phyloP scores from a whole-genome alignment of 2,113 vertebrate genomes.

The Ascaphus truei region DNA sequence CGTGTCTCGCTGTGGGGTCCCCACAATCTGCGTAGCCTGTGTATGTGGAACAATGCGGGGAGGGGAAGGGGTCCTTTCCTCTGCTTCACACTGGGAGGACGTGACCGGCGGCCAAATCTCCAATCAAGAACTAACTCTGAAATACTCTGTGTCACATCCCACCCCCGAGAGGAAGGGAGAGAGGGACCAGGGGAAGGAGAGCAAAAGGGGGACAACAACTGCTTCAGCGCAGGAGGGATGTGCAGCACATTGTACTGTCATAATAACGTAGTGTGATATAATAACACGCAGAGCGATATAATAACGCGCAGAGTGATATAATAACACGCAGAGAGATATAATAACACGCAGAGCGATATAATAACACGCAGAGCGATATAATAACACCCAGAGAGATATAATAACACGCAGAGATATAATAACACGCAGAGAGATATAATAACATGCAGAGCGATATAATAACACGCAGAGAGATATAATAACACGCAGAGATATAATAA shows the following conservation, averaged over 20 bases:
- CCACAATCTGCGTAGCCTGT: slow-evolving; percentile 32
- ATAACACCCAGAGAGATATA: too few relatives aligned
- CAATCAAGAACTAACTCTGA: slow-evolving; percentile 3
- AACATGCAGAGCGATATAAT: too few relatives aligned
- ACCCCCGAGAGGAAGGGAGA: slow-evolving; percentile 12
- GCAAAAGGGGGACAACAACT: neutral
- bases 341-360: neutral
- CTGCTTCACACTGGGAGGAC: neutral
- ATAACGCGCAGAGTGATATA: neutral
- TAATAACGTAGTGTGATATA: neutral
- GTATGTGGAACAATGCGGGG: slow-evolving; percentile 33
- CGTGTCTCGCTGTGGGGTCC: slow-evolving; percentile 38
- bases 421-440: too few relatives aligned
- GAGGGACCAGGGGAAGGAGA: neutral
- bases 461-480: too few relatives aligned
- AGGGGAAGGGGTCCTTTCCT: slow-evolving; percentile 36
- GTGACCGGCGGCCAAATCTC: slow-evolving; percentile 16
- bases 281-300: neutral
- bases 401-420: too few relatives aligned
- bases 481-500: too few relatives aligned
- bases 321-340: neutral
- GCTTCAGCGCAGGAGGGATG: accelerated
- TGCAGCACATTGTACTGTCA: neutral
- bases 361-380: too few relatives aligned
- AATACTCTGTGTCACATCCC: neutral